phyloP scores from a whole-genome alignment of 2,888 invertebrate genomes.

The Dioctria linearis region DNA sequence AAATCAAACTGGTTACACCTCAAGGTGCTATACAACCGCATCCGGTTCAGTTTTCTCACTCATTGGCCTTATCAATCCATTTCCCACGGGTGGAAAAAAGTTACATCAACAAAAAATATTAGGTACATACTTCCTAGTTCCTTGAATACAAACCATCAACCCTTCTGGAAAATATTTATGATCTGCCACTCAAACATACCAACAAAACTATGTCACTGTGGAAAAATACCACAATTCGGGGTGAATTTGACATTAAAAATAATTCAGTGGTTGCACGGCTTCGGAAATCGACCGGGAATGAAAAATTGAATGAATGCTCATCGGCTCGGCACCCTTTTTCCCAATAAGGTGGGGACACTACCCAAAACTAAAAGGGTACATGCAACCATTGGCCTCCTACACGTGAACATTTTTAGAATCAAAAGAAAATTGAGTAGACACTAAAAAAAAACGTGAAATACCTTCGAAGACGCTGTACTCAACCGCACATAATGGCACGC shows the following conservation, averaged over 20 bases:
- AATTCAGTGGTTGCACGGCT: conserved; percentile 37
- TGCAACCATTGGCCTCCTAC: not conserved
- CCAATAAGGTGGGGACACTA: not conserved
- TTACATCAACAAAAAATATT: conserved; percentile 26
- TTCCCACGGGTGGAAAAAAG: conserved; percentile 31
- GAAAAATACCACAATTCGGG: conserved; percentile 29
- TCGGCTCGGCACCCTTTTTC: conserved; percentile 3
- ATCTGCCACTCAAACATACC: conserved; percentile 30
- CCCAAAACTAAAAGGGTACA: conserved; percentile 13
- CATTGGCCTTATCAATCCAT: conserved; percentile 39
- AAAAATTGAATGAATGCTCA: conserved; percentile 36
- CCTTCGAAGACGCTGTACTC: not conserved
- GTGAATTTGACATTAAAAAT: conserved; percentile 29
- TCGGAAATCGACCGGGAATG: not conserved
- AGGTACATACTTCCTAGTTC: conserved; percentile 1
- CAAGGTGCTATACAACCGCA: conserved; percentile 39
- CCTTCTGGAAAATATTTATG: conserved; percentile 40
- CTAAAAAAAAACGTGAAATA: conserved; percentile 16
- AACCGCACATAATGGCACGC: not conserved
- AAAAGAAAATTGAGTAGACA: conserved; percentile 32
- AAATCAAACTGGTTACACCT: not conserved
- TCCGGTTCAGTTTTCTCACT: not conserved
- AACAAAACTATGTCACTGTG: conserved; percentile 34
- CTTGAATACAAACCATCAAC: conserved; percentile 21
- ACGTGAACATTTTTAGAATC: conserved; percentile 6